These are phyloP conservation scores for Aromia moschata DNA, from an alignment of 2,888 invertebrate species.

Conservation along the genomic window DNA sequence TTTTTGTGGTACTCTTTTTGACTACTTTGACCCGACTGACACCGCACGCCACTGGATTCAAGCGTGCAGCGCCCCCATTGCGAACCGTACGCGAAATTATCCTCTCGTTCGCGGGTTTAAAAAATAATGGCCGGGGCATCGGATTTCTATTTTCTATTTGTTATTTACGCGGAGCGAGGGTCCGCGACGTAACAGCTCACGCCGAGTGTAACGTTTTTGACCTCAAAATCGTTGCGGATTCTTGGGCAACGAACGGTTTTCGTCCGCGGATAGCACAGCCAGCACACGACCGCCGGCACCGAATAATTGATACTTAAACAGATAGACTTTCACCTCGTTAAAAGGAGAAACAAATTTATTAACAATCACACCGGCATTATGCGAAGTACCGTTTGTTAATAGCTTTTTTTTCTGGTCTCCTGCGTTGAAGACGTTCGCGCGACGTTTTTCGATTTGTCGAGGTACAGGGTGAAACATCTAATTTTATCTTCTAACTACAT, in stretches of 20 bases:
- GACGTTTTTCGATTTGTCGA: no score
- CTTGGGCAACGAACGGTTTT: slow-evolving; percentile 9
- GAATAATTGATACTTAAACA: slow-evolving; percentile 17
- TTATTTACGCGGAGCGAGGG: neutral
- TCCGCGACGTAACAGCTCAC: slow-evolving; percentile 8
- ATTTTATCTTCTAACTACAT: no score
- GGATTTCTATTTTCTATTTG: slow-evolving; percentile 10
- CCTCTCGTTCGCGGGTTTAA: neutral
- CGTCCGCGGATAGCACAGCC: slow-evolving; percentile 9
- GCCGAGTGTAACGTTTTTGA: slow-evolving; percentile 13
- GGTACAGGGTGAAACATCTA: no score
- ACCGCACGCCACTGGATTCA: no score
- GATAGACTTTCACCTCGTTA: slow-evolving; percentile 18
- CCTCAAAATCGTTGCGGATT: slow-evolving; percentile 18
- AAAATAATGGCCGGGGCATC: neutral
- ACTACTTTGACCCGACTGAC: no score
- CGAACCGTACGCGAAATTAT: no score
- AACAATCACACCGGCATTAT: neutral
- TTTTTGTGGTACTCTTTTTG: no score
- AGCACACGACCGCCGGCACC: no score
- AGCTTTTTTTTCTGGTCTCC: neutral
- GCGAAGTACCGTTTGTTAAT: neutral
- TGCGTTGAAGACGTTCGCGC: no score
- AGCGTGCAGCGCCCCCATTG: no score
- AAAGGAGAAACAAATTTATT: neutral